Percentiles rank a stretch among this genome's conserved stretches.
These are phyloP conservation scores for Priocnemis perturbator DNA, from an alignment of 2,888 invertebrate species.

Conservation along the genomic window DNA sequence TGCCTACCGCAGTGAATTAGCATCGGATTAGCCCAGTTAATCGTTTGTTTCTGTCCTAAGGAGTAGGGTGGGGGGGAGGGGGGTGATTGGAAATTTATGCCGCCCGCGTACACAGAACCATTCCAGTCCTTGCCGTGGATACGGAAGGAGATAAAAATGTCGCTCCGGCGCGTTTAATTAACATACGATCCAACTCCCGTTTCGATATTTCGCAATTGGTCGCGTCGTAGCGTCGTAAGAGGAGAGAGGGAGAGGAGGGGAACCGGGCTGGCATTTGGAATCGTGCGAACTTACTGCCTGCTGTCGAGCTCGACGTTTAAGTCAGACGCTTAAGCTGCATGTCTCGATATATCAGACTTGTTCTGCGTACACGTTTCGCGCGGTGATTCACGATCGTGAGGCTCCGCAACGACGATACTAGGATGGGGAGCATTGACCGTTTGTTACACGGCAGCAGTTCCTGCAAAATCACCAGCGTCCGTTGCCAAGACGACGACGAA, in stretches of 20 bases:
- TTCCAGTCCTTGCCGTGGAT: constrained; percentile 31
- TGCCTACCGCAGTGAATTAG: constrained; percentile 67
- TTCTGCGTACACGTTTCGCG: constrained; percentile 1
- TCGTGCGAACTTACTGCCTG: constrained; percentile 35
- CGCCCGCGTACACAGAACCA: constrained; percentile 39
- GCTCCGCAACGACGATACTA: too few relatives aligned
- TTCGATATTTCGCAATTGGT: constrained; percentile 40
- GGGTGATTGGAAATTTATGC: constrained; percentile 51
- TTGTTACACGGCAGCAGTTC: too few relatives aligned
- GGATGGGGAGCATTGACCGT: too few relatives aligned
- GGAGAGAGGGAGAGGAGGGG: neutral
- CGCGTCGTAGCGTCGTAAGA: constrained; percentile 14
- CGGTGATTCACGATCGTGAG: neutral
- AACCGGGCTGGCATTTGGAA: constrained; percentile 42
- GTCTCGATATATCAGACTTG: constrained; percentile 2
- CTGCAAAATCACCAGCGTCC: too few relatives aligned
- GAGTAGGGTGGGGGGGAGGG: neutral
- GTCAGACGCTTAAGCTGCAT: neutral
- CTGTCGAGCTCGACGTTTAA: constrained; percentile 6
- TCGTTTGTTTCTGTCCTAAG: constrained; percentile 40
- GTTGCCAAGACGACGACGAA: constrained; percentile 1
- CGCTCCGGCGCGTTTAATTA: constrained; percentile 49
- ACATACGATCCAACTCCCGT: constrained; percentile 48
- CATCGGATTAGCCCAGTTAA: constrained; percentile 69
- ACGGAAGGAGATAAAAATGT: constrained; percentile 37